Base-by-base conservation (phyloP, 2,888 invertebrate species). In the Sialis fuliginosa region DNA sequence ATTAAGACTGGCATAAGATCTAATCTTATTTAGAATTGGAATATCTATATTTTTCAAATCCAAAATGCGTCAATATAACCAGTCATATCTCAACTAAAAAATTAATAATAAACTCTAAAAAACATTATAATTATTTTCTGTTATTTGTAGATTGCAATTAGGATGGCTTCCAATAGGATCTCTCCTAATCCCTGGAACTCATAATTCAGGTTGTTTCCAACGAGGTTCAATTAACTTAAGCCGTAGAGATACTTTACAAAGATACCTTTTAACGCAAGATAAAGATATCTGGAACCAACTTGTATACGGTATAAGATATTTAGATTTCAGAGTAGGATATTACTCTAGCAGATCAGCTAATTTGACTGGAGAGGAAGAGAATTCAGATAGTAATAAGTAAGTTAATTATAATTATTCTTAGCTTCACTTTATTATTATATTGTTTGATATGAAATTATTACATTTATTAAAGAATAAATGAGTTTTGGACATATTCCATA, bases 211-310 rank as follows among this genome's bases (percentile, higher is more conserved):
- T 5, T 68, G 75, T 7, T 78, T 73, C 55, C 57, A 58, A 7
- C 59, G 62, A 45, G 48, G 54, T 9, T 50, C 55, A 9, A 22
- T 22, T 4, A 44, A 45, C 1, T 46, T 52, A 1, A 51, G 50
- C 8, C 47, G 66, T 52, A 48, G 59, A 57, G 52, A 61, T 57
- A 43, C 63, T 63, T 58, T 60, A 44, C 58, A 60, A 40, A 53
- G 58, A 9, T 72, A 70, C 52, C 58, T 72, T 33, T 57, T 71
- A 45, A 76, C 77, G 39, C 89, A 89, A 62, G 86, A 88, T 60
- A 75, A 83, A 49, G 78, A 79, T 56, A 71, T 89, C 44, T 88
- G 86, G 82, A 76, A 78, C 0, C 89, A 90, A 58, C 69, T 90
- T n/a, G 80, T 85, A 1, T 81, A 83, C 59, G 89, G 89, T 46